Evolutionary conservation across 2,888 invertebrate genomes (phyloP).

Genomic region (Lasioglossum oenotherae): DNA sequence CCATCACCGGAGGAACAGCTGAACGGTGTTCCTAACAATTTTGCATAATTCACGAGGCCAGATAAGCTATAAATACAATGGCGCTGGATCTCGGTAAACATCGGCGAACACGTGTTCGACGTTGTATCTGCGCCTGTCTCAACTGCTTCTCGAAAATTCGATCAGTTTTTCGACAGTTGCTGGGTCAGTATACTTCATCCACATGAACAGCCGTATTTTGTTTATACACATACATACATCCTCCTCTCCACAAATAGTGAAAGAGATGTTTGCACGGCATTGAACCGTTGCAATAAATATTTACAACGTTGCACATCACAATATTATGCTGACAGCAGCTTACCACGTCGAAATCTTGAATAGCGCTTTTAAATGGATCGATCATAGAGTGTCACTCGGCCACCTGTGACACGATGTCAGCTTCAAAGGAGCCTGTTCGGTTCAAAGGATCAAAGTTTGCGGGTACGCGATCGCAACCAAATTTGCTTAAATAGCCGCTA

Average conservation of each 20-base stretch:
- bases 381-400: not conserved
- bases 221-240: not conserved
- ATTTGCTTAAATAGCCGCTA: slow-evolving; percentile 32
- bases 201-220: not conserved
- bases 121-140: not conserved
- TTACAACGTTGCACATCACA: not conserved
- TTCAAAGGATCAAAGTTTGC: slow-evolving; percentile 18
- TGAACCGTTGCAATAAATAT: not conserved
- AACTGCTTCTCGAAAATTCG: not conserved
- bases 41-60: slow-evolving; percentile 7
- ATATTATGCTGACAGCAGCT: not conserved
- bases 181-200: not conserved
- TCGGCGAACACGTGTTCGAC: not conserved
- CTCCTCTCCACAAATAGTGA: not conserved
- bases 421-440: slow-evolving; percentile 5
- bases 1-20: not conserved
- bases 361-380: slow-evolving; percentile 24
- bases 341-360: not conserved
- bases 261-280: not conserved
- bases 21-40: slow-evolving; percentile 8
- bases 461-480: slow-evolving; percentile 16
- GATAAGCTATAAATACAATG: slow-evolving; percentile 2
- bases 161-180: not conserved
- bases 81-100: not conserved
- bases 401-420: slow-evolving; percentile 11